phyloP scores from a whole-genome alignment of 2,797 vertebrate genomes.

The Pristis pectinata region DNA sequence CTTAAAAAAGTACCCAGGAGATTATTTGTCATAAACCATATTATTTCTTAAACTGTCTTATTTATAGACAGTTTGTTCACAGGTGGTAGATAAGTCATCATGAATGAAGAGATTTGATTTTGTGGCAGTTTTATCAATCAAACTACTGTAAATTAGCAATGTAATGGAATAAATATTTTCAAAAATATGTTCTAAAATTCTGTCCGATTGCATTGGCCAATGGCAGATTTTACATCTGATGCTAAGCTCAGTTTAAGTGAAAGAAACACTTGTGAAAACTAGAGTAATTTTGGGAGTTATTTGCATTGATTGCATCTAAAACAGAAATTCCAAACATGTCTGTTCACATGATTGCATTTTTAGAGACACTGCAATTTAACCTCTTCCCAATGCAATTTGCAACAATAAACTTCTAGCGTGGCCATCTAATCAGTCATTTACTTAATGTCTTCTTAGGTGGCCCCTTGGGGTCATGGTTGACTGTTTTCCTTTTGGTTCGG shows the following conservation, averaged over 20 bases:
- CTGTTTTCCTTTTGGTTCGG: too few relatives aligned
- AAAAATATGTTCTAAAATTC: neutral
- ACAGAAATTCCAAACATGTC: neutral
- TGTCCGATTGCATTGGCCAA: neutral
- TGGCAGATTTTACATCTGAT: neutral
- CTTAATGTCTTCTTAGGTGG: neutral
- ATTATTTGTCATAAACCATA: neutral
- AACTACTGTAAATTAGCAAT: neutral
- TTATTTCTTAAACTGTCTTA: neutral
- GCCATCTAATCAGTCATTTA: neutral
- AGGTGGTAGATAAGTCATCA: neutral
- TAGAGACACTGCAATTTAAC: neutral
- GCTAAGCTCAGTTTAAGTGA: neutral
- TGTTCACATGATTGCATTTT: neutral
- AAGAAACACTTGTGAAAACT: neutral
- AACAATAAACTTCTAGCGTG: neutral
- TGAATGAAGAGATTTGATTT: neutral
- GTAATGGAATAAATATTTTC: neutral
- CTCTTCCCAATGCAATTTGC: neutral
- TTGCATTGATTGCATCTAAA: neutral
- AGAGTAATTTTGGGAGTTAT: neutral
- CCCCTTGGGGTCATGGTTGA: too few relatives aligned
- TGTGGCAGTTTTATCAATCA: neutral
- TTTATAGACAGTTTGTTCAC: neutral
- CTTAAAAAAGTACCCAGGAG: neutral